Conservation (phyloP, 1,140 invertebrate genomes). For the Linepithema humile region DNA sequence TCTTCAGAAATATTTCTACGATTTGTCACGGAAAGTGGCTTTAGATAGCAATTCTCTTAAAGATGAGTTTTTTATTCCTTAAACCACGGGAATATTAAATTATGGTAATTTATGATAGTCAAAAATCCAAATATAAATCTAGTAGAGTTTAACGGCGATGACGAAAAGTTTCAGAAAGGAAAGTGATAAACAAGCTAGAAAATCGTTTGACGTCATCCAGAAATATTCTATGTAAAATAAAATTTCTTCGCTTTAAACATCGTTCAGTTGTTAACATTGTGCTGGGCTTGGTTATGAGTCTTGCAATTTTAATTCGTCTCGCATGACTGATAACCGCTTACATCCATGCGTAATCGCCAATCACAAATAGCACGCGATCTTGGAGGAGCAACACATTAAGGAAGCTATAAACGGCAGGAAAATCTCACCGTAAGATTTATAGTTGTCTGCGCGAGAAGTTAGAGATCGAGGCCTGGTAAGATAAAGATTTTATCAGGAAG, state of each 20-base stretch:
- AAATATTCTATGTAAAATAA: not conserved
- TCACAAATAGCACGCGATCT: conserved; percentile 25
- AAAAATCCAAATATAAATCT: too few species aligned
- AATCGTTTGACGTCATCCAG: not conserved
- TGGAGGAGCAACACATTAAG: not conserved
- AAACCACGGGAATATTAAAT: not conserved
- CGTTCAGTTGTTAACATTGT: not conserved
- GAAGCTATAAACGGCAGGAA: conserved; percentile 12
- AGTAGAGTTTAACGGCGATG: not conserved
- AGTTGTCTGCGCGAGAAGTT: not conserved
- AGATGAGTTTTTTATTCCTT: not conserved
- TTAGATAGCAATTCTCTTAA: not conserved
- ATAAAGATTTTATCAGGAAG: not conserved
- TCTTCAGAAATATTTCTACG: not conserved
- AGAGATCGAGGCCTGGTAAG: conserved; percentile 17
- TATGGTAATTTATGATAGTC: not conserved
- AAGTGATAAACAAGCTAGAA: not conserved
- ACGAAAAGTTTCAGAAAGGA: not conserved
- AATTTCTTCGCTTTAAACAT: not conserved
- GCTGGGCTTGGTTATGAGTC: not conserved
- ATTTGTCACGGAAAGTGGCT: not conserved
- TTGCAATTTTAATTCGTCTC: conserved; percentile 2
- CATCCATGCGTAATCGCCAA: not conserved
- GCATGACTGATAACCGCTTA: conserved; percentile 20
- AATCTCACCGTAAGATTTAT: conserved; percentile 22